phyloP scores from a whole-genome alignment of 1,140 invertebrate genomes.

The Argopecten irradians region DNA sequence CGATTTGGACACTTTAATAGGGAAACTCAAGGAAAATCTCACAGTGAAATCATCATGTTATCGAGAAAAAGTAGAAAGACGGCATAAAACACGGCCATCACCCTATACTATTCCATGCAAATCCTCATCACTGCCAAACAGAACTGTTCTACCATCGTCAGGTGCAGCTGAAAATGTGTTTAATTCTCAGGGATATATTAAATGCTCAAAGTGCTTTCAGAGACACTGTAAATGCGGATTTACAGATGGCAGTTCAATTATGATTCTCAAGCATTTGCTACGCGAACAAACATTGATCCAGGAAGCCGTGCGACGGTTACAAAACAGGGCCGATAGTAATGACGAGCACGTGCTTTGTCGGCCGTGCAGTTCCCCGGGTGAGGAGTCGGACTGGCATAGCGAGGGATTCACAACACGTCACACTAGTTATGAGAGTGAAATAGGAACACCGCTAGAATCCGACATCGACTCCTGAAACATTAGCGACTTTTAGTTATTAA shows the following conservation, averaged over 20 bases:
- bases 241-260: slow-evolving; percentile 11
- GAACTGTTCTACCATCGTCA: neutral
- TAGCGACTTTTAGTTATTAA: neutral
- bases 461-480: neutral
- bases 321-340: slow-evolving; percentile 6
- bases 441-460: neutral
- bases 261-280: slow-evolving; percentile 53
- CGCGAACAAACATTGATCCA: slow-evolving; percentile 61
- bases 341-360: neutral
- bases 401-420: neutral
- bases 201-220: slow-evolving; percentile 38
- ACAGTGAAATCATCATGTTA: neutral
- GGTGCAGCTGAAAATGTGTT: neutral
- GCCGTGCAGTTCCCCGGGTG: neutral
- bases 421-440: slow-evolving; percentile 40
- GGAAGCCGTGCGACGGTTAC: slow-evolving; percentile 57
- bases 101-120: slow-evolving; percentile 34
- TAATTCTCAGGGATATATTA: slow-evolving; percentile 9
- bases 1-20: slow-evolving; percentile 38
- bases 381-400: neutral
- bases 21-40: slow-evolving; percentile 33
- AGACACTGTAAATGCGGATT: slow-evolving; percentile 32
- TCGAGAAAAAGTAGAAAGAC: neutral
- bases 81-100: slow-evolving; percentile 18
- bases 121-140: neutral